phyloP scores from a whole-genome alignment of 2,113 vertebrate species.

The Trichechus manatus region DNA sequence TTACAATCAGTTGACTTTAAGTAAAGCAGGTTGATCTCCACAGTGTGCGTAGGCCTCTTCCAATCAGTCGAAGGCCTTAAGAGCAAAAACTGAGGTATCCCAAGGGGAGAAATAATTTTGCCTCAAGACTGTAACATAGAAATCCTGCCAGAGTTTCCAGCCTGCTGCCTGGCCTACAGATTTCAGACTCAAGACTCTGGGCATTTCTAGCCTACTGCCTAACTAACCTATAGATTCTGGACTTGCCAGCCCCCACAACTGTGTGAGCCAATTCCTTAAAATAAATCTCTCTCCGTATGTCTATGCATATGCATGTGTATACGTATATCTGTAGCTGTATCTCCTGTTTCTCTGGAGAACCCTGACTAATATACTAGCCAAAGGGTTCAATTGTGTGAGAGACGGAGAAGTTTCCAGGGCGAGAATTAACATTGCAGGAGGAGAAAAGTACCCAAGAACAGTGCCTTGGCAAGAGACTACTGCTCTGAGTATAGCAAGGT shows the following conservation, averaged over 20 bases:
- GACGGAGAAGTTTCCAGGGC: not conserved
- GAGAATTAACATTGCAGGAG: not conserved
- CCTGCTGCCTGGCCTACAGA: not conserved
- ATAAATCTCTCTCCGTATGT: not conserved
- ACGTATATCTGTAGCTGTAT: not conserved
- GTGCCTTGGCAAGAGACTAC: not conserved
- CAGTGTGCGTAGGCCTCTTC: not conserved
- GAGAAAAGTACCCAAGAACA: not conserved
- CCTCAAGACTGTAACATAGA: not conserved
- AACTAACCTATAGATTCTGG: not conserved
- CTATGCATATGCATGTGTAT: not conserved
- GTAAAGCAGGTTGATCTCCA: not conserved
- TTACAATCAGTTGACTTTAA: not conserved
- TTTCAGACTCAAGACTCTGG: not conserved
- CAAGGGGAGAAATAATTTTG: not conserved
- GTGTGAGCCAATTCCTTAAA: not conserved
- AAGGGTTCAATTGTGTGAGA: not conserved
- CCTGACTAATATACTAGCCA: not conserved
- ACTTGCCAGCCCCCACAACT: not conserved
- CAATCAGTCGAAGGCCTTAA: not conserved
- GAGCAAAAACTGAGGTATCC: not conserved
- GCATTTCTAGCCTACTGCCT: not conserved
- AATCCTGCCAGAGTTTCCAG: not conserved
- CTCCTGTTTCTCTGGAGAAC: not conserved
- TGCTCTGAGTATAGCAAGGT: not conserved